A percentile compares a stretch with the other conserved stretches of the same genome.
Conservation (phyloP, 2,113 vertebrate genomes). For the Phodopus roborovskii region DNA sequence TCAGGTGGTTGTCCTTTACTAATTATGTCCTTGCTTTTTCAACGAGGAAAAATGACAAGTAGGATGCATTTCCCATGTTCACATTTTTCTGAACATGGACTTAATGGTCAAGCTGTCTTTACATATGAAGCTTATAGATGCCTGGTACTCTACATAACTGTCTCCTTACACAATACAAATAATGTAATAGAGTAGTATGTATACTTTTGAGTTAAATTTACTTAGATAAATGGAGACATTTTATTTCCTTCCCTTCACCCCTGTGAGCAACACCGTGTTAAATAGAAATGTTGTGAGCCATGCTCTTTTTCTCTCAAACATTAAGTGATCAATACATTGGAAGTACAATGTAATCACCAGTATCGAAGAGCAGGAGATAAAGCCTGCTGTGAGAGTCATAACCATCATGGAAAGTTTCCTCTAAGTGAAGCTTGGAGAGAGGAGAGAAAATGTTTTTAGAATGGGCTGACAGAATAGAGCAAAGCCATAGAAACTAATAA, state of each 20-base stretch:
- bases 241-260: background rate
- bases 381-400: background rate
- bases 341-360: background rate
- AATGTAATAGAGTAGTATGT: background rate
- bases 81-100: background rate
- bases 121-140: background rate
- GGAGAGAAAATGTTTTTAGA: background rate
- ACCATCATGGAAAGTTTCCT: conserved; percentile 5
- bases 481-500: conserved; percentile 32
- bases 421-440: background rate
- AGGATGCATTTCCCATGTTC: background rate
- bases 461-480: background rate
- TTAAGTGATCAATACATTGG: background rate
- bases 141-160: background rate
- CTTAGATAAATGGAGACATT: conserved; percentile 38
- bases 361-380: conserved; percentile 19
- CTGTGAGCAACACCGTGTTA: background rate
- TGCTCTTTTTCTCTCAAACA: conserved; percentile 17
- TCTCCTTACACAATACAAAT: background rate
- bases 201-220: conserved; percentile 17
- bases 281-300: background rate
- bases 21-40: background rate
- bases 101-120: background rate
- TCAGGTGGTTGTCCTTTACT: background rate
- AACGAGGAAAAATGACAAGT: background rate